A percentile compares a stretch with the other conserved stretches of the same genome.
Conservation (phyloP, 2,113 vertebrate genomes). For the Apeltes quadracus region DNA sequence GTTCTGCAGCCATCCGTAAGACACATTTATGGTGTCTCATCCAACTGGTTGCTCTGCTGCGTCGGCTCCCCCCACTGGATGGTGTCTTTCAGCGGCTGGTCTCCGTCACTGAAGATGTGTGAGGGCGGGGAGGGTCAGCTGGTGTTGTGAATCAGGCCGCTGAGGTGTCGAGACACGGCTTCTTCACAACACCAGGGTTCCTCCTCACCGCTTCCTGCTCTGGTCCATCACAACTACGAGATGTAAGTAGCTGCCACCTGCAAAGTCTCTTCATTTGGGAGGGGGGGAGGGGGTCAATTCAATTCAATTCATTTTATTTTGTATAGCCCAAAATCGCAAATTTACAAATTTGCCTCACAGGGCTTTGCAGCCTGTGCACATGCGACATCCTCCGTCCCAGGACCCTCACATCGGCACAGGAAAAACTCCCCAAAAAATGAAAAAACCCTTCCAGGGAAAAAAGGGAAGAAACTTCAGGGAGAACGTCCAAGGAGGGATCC, state of each 20-base stretch:
- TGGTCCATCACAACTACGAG: background rate
- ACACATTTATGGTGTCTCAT: background rate
- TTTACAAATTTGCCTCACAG: too few species aligned
- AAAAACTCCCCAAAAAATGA: too few species aligned
- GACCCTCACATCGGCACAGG: too few species aligned
- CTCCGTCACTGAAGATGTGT: constrained; percentile 9
- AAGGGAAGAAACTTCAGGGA: too few species aligned
- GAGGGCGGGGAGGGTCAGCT: constrained; percentile 91
- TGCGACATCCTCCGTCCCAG: too few species aligned
- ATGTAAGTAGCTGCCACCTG: background rate
- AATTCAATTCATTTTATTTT: too few species aligned
- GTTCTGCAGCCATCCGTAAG: background rate
- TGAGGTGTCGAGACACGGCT: constrained; percentile 87
- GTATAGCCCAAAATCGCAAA: too few species aligned
- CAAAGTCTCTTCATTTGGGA: background rate
- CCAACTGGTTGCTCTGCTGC: background rate
- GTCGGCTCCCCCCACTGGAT: background rate
- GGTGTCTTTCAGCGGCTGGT: background rate
- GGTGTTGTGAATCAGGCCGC: constrained; percentile 99
- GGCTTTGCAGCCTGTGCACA: too few species aligned
- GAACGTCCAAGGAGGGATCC: too few species aligned
- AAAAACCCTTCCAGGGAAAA: too few species aligned
- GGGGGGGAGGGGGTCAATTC: too few species aligned
- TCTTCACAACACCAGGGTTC: constrained; percentile 99
- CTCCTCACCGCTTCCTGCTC: constrained; percentile 78